These are phyloP conservation scores for Drosophila baimaii DNA, from an alignment of 1,140 invertebrate species.

Conservation along the genomic window DNA sequence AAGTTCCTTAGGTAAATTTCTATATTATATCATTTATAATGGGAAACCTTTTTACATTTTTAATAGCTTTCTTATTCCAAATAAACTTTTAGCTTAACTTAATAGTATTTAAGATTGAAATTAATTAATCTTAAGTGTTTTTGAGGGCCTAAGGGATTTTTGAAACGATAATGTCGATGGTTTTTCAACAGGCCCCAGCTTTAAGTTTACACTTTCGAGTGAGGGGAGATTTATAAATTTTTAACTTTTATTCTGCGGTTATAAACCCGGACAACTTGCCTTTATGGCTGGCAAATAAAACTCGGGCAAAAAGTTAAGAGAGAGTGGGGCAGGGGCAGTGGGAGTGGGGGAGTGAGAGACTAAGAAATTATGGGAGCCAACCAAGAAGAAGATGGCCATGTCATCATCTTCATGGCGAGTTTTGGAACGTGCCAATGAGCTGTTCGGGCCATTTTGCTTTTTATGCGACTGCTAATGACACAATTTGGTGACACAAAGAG, in stretches of 20 bases:
- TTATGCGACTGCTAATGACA: slow-evolving; percentile 79
- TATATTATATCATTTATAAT: too few relatives aligned
- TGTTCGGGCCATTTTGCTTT: slow-evolving; percentile 70
- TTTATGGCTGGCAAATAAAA: slow-evolving; percentile 43
- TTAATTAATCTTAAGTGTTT: neutral
- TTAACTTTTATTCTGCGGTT: slow-evolving; percentile 48
- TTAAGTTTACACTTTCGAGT: too few relatives aligned
- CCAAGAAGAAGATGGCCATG: slow-evolving; percentile 15
- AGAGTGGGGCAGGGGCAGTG: neutral
- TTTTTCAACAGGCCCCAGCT: neutral
- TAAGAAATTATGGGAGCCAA: slow-evolving; percentile 18
- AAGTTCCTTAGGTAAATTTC: too few relatives aligned
- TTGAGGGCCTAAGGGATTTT: neutral
- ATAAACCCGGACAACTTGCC: slow-evolving; percentile 27
- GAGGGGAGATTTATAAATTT: slow-evolving; percentile 40
- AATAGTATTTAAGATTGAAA: too few relatives aligned
- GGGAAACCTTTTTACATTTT: too few relatives aligned
- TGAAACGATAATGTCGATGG: neutral
- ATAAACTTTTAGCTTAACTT: too few relatives aligned
- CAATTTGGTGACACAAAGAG: slow-evolving; percentile 70
- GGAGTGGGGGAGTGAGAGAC: neutral
- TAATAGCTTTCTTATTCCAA: too few relatives aligned
- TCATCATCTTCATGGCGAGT: slow-evolving; percentile 55
- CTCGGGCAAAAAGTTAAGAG: slow-evolving; percentile 26
- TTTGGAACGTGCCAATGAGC: slow-evolving; percentile 76